Evolutionary conservation across 1,140 invertebrate genomes (phyloP), one percentile per base, ranked within the genome.

Genomic region (Sipha flava): DNA sequence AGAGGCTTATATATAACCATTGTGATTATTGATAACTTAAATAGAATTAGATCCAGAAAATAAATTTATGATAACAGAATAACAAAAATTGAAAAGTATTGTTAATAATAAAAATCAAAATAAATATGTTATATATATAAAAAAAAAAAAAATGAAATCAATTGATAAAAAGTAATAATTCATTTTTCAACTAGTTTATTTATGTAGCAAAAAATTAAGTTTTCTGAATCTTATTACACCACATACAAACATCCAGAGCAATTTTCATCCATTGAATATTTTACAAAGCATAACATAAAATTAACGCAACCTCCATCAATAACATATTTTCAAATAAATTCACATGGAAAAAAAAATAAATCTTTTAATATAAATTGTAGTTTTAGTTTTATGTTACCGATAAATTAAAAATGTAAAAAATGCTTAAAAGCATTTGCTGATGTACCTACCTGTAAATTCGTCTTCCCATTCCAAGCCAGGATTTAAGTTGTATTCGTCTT

Each of bases 401-500:
- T 68, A 21, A 66, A 80, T 40, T 57, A 80, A n/a, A 72, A 73
- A 54, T 34, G n/a, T 43, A 47, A 68, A 23, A 80, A 66, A 68
- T 73, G 31, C 34, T 68, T 40, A 21, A 31, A 43, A 72, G 77
- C 34, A 62, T 66, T 79, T 40, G 47, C 31, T 81, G 79, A 23
- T 59, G 83, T 80, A 80, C 94, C 93, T 96, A 96, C 95, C 95
- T 96, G 94, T 95, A 89, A 98, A 98, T 90, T 98, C 96, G 94
- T 98, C 96, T 91, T 98, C 96, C 96, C 96, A 98, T 90, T 98
- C 96, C 96, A 98, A 95, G 93, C 94, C 94, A 90, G 94, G 94
- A 91, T 95, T 96, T 92, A 96, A 93, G 95, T 96, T 96, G 94
- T 96, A 96, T 90, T 95, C 94, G 91, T 95, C 94, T 96, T 94